Conservation (phyloP, 1,140 invertebrate genomes). For the Macrotrachela quadricornifera region DNA sequence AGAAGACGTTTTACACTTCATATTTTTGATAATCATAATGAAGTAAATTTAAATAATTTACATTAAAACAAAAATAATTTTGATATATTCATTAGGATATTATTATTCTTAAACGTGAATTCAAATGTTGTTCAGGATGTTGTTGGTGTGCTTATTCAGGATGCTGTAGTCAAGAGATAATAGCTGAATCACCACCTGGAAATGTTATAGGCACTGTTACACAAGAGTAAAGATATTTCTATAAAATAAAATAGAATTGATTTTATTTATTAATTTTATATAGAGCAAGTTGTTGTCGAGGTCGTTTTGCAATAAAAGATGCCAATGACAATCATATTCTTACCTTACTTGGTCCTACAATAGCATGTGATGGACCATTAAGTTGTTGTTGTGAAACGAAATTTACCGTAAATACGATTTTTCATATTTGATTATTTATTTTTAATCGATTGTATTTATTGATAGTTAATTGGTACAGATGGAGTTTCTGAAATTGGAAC, state of each 20-base stretch:
- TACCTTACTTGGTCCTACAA: constrained; percentile 14
- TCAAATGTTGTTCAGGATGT: constrained; percentile 16
- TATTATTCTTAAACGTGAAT: constrained; percentile 15
- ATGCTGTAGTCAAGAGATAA: constrained; percentile 13
- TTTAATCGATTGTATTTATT: background rate
- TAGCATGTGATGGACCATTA: constrained; percentile 12
- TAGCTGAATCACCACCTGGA: constrained; percentile 15
- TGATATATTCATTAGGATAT: constrained; percentile 15
- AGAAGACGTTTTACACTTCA: too few species aligned
- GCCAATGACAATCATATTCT: constrained; percentile 13
- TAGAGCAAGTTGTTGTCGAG: constrained; percentile 15
- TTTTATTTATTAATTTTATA: background rate
- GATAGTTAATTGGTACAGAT: background rate
- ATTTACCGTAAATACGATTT: background rate
- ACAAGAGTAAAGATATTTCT: constrained; percentile 13
- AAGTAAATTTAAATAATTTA: too few species aligned
- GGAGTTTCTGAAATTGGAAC: too few species aligned
- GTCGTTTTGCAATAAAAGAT: constrained; percentile 14
- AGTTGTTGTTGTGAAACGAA: too few species aligned
- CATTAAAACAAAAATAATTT: too few species aligned
- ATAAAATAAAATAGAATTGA: background rate
- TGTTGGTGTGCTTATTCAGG: constrained; percentile 11
- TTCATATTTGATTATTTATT: background rate
- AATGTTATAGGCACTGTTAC: constrained; percentile 15
- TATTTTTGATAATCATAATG: too few species aligned